Base-by-base conservation (phyloP, 2,797 vertebrate species). In the Cetoscarus ocellatus region DNA sequence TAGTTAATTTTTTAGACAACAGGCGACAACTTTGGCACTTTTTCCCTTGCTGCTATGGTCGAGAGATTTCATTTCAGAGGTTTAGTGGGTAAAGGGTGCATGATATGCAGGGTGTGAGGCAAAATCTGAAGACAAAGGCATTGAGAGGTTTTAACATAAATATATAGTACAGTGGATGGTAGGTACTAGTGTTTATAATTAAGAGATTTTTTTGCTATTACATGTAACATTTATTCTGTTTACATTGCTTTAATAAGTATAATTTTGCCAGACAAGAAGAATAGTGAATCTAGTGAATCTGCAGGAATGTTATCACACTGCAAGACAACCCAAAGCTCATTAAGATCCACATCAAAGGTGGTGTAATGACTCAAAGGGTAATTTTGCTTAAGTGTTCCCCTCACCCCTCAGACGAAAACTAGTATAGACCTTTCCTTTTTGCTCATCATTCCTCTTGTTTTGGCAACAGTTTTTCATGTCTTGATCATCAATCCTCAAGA, bases 1-100 rank as follows among this genome's bases (percentile, higher is more conserved):
- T 87, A 82, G 78, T 90, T 89, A 88, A 86, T 83, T 85, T 67
- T 38, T 77, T 27, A 87, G 81, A 83, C 58, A 14, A 73, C 74
- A 69, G 87, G 79, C 79, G 65, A 88, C 84, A 75, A 75, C 68
- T 80, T 82, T 77, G 66, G 45, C 56, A 62, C 69, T 83, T 90
- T 89, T 66, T 73, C 84, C 73, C 76, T 57, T 10, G 36, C 36
- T 69, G 53, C 73, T 78, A 67, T 55, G 38, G 66, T n/a, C 5
- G 6, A 40, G 42, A 51, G 62, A 68, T 65, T 84, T 70, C 43
- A 75, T 83, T 66, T 69, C 35, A 79, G 38, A 17, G 39, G 18
- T 11, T 15, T 18, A 18, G 44, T 64, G 54, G 27, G 34, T 17
- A 2, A 47, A 54, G 43, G 8, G 7, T 11, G 39, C 27, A 6